Evolutionary conservation across 2,113 vertebrate species (phyloP).

Genomic region (Lathamus discolor): DNA sequence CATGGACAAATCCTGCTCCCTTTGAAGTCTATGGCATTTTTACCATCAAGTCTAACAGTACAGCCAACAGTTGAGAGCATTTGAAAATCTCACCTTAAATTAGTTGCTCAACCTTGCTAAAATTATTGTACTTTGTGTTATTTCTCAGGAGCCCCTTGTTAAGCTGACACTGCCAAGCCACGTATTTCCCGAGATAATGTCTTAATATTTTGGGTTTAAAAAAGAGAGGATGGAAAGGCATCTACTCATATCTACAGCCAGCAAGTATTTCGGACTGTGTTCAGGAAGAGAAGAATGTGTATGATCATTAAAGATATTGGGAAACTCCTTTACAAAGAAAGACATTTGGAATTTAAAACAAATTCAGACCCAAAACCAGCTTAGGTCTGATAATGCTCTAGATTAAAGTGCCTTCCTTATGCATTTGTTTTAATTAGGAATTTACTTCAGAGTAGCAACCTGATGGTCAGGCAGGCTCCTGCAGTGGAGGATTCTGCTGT

Average conservation of each 20-base stretch:
- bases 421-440: neutral
- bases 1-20: neutral
- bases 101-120: slow-evolving; percentile 58
- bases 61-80: neutral
- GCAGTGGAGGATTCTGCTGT: neutral
- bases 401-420: neutral
- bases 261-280: neutral
- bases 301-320: neutral
- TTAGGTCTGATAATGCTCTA: neutral
- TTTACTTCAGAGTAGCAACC: neutral
- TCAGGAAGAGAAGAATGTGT: neutral
- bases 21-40: neutral
- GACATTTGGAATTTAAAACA: neutral
- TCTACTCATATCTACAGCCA: neutral
- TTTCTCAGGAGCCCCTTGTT: slow-evolving; percentile 51
- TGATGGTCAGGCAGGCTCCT: neutral
- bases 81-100: slow-evolving; percentile 42
- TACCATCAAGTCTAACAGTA: neutral
- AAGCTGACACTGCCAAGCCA: slow-evolving; percentile 23
- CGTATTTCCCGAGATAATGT: slow-evolving; percentile 16
- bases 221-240: neutral
- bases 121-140: slow-evolving; percentile 51
- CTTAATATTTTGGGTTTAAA: slow-evolving; percentile 29
- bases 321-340: neutral
- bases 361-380: neutral